Evolutionary conservation across 1,140 invertebrate genomes (phyloP), one percentile per base, ranked within the genome.

Genomic region (Danaus plexippus): DNA sequence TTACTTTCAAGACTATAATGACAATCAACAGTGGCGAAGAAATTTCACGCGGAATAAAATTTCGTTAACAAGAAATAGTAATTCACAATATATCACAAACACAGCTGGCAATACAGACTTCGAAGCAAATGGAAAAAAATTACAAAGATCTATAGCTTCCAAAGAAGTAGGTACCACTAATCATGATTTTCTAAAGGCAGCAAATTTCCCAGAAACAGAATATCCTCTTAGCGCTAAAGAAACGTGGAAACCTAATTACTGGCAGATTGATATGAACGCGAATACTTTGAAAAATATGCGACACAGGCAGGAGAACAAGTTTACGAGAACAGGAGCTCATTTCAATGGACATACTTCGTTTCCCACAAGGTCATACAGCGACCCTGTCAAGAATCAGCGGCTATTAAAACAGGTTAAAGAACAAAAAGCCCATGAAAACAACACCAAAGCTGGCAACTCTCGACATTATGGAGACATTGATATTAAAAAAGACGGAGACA

Each of bases 161-260:
- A 15, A 15, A 15, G 15, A 15, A 15, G 15, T 15, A 15, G 1
- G 15, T 3, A 1, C 15, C 3, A 1, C 15, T 15, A 15, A 67
- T 47, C 62, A 56, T 32, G 55, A 71, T 54, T 32, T 59, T 52
- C 15, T 15, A 15, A 15, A 15, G 3, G 15, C 15, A 15, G 53
- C 43, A 10, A 48, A 56, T 40, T 85, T 81, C 64, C 78, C 81
- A 9, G 78, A 82, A 49, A 71, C 80, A 4, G 75, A 78, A 54
- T 82, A 82, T 65, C 79, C 81, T 8, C 47, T 75, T 9, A 61
- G 53, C 43, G 59, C 60, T 15, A 63, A 47, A 41, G 79, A 82
- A 43, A 72, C 66, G 9, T 77, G 75, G 77, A 64, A 56, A 22
- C 75, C 73, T 7, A 71, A 68, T 45, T 77, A 69, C 61, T 76